Percentiles rank a stretch among this genome's conserved stretches.
Evolutionary conservation across 1,140 invertebrate genomes (phyloP).

Genomic region (Zaprionus lachaisei): DNA sequence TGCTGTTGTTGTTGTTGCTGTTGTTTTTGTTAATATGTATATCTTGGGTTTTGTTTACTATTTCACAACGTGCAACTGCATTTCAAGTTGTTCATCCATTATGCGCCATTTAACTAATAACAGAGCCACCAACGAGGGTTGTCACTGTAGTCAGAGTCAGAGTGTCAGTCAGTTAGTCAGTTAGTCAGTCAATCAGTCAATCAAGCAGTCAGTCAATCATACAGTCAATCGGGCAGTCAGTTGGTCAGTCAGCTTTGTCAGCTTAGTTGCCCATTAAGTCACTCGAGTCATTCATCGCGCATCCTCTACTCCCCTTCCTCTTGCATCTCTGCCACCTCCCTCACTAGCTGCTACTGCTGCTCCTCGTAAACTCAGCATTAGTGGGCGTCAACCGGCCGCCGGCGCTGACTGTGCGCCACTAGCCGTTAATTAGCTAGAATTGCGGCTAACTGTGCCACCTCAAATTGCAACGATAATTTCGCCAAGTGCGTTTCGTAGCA

Average conservation of each 20-base stretch:
- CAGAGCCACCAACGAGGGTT: conserved; percentile 33
- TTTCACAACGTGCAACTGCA: conserved; percentile 44
- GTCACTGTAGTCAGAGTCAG: conserved; percentile 15
- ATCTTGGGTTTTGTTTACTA: conserved; percentile 55
- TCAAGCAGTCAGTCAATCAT: conserved; percentile 16
- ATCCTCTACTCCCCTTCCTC: background rate
- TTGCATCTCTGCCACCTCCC: conserved; percentile 38
- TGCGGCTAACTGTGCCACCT: conserved; percentile 15
- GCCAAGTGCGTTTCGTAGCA: conserved; percentile 13
- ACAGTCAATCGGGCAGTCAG: background rate
- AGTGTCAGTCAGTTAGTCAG: conserved; percentile 11
- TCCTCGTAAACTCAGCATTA: conserved; percentile 62
- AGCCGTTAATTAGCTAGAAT: conserved; percentile 32
- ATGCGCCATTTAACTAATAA: conserved; percentile 81
- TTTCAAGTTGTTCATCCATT: conserved; percentile 76
- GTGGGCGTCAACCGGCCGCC: conserved; percentile 34
- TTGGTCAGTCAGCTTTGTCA: conserved; percentile 10
- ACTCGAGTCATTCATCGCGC: conserved; percentile 53
- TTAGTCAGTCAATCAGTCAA: background rate
- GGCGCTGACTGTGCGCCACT: conserved; percentile 16
- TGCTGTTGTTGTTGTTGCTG: conserved; percentile 32
- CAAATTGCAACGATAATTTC: conserved; percentile 1
- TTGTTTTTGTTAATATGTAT: conserved; percentile 54
- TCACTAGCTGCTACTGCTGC: conserved; percentile 50
- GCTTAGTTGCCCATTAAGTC: conserved; percentile 69